Base-by-base conservation (phyloP, 2,113 vertebrate genomes). In the Thamnaconus septentrionalis region DNA sequence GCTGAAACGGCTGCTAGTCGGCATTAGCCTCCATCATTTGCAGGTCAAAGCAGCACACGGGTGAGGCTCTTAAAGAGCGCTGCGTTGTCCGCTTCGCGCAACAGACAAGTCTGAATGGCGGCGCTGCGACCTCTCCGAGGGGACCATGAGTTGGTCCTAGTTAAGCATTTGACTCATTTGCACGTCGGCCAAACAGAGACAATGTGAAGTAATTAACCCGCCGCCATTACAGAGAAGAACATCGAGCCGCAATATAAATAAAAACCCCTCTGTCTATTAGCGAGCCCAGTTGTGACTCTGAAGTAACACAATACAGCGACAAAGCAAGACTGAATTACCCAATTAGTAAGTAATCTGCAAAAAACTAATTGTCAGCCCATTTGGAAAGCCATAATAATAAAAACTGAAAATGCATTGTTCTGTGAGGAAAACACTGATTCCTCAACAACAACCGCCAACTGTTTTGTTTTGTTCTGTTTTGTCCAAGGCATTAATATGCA, bases 1-100 rank as follows among this genome's bases (percentile, higher is more conserved):
- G 52, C 49, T 3, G 3, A 67, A 51, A 59, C 41, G 49, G 9
- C 4, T 43, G 12, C 41, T 49, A 56, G 42, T 47, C 53, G 41
- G 4, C 51, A 76, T 62, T 69, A 69, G 11, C 56, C 59, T 53
- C 58, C 43, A 57, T 53, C 64, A 61, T 44, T 66, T 53, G 63
- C 10, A 60, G 61, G 44, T 75, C 31, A 79, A 65, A 57, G 8
- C 46, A 52, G 64, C 53, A 46, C 44, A 41, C 46, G 50, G n/a
- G 53, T 58, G 41, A 57, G 42, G 61, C 48, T 64, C 4, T 52
- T 39, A 56, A 59, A 31, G 18, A 31, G 53, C n/a, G 44, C 44
- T n/a, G 1, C 49, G 59, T 11, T 68, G 45, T 62, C 4, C 10
- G 59, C 47, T 72, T 7, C 4, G 42, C 61, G 12, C 49, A 7